Conservation (phyloP, 2,888 invertebrate genomes). For the Synergus japonicus region DNA sequence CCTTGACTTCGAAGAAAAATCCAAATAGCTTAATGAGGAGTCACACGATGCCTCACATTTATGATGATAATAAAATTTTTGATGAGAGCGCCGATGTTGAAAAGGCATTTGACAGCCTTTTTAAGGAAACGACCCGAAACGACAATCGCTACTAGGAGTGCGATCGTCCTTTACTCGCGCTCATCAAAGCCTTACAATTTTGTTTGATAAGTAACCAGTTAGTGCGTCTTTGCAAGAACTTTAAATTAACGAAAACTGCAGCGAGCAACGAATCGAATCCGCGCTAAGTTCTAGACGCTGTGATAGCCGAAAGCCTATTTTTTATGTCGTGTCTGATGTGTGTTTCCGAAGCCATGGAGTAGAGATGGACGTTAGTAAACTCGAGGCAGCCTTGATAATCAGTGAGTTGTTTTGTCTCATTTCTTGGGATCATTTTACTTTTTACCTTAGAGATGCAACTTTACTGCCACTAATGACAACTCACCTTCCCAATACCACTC, state of each 20-base stretch:
- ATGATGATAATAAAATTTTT: constrained; percentile 76
- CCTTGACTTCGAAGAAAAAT: constrained; percentile 59
- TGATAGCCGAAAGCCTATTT: constrained; percentile 55
- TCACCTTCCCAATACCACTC: constrained; percentile 9
- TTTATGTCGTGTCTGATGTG: constrained; percentile 71
- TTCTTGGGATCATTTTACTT: constrained; percentile 52
- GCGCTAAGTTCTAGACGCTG: constrained; percentile 45
- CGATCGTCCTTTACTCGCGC: constrained; percentile 41
- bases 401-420: constrained; percentile 65
- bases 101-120: constrained; percentile 92
- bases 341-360: constrained; percentile 70
- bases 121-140: constrained; percentile 78
- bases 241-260: constrained; percentile 15
- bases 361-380: constrained; percentile 64
- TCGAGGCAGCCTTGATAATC: constrained; percentile 66
- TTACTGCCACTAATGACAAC: constrained; percentile 31
- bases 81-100: constrained; percentile 90
- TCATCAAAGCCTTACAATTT: constrained; percentile 28
- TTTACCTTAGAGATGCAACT: constrained; percentile 41
- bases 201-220: constrained; percentile 37
- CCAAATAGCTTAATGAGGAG: constrained; percentile 83
- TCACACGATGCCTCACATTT: constrained; percentile 87
- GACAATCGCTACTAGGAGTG: constrained; percentile 62
- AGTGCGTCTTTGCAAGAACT: constrained; percentile 39
- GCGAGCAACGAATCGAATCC: constrained; percentile 22